Evolutionary conservation across 2,888 invertebrate species (phyloP).

Genomic region (Luperina testacea): DNA sequence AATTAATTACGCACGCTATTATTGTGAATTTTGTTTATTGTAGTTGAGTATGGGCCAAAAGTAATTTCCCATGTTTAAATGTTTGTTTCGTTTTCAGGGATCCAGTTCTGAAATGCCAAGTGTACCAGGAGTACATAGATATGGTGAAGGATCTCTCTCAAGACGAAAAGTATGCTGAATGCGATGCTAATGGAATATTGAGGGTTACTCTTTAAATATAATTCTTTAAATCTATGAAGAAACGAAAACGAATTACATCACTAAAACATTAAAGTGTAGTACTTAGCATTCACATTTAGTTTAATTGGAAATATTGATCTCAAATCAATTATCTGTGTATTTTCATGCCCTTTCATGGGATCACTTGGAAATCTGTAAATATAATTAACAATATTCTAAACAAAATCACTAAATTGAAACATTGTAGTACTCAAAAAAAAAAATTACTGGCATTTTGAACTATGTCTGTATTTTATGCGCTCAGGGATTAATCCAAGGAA

Average conservation of each 20-base stretch:
- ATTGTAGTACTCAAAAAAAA: too few species aligned
- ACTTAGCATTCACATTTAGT: background rate
- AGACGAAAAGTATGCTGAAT: conserved; percentile 79
- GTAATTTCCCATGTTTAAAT: background rate
- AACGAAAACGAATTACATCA: background rate
- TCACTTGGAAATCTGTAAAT: too few species aligned
- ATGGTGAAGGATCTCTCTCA: conserved; percentile 78
- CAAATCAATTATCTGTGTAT: background rate
- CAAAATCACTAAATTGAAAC: too few species aligned
- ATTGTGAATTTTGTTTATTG: background rate
- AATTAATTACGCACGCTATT: background rate
- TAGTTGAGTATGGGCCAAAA: background rate
- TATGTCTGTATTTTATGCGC: too few species aligned
- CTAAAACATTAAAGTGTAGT: background rate
- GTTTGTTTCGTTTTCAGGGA: conserved; percentile 71
- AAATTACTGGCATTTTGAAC: too few species aligned
- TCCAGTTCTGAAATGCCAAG: conserved; percentile 79
- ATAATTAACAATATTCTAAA: too few species aligned
- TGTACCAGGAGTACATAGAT: conserved; percentile 85
- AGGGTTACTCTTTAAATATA: conserved; percentile 72
- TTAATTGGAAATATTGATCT: background rate
- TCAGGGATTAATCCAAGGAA: too few species aligned
- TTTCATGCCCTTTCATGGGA: too few species aligned
- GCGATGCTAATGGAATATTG: conserved; percentile 82
- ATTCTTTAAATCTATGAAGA: background rate